phyloP scores from a whole-genome alignment of 2,797 vertebrate genomes.

The Mus minutoides region DNA sequence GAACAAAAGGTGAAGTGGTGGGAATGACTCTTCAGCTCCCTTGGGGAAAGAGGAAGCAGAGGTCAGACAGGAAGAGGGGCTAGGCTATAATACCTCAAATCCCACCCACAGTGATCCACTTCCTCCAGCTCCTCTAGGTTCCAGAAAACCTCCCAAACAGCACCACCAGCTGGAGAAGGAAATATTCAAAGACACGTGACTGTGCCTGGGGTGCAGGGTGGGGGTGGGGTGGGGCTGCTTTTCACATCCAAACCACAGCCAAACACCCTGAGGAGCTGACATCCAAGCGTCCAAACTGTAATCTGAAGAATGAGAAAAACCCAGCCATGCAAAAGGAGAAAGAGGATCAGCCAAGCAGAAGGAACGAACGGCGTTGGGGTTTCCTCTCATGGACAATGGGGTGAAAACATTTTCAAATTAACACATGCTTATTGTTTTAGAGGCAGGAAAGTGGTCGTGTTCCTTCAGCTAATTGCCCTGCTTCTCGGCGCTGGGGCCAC shows the following conservation, averaged over 20 bases:
- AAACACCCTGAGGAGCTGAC: slow-evolving; percentile 18
- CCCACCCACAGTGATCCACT: not conserved
- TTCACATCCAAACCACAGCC: not conserved
- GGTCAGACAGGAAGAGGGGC: not conserved
- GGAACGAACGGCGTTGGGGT: slow-evolving; percentile 20
- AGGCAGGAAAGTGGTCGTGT: slow-evolving; percentile 57
- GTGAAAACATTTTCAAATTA: slow-evolving; percentile 74
- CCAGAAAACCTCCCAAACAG: not conserved
- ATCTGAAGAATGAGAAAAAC: not conserved
- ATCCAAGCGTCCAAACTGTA: not conserved
- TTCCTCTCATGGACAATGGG: slow-evolving; percentile 65
- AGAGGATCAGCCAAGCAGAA: slow-evolving; percentile 25
- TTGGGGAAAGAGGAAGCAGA: not conserved
- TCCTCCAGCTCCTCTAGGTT: not conserved
- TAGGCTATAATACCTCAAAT: not conserved
- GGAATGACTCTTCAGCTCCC: not conserved
- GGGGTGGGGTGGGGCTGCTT: too few relatives aligned
- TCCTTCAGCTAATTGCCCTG: slow-evolving; percentile 70
- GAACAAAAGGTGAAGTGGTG: not conserved
- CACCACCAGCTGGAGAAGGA: not conserved
- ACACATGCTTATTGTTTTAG: slow-evolving; percentile 59
- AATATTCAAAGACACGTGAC: not conserved
- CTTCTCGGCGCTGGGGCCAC: slow-evolving; percentile 26
- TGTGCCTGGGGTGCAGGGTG: not conserved
- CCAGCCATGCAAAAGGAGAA: not conserved